Evolutionary conservation across 2,797 vertebrate species (phyloP), one percentile per base, ranked within the genome.

Genomic region (Darevskia nairensis): DNA sequence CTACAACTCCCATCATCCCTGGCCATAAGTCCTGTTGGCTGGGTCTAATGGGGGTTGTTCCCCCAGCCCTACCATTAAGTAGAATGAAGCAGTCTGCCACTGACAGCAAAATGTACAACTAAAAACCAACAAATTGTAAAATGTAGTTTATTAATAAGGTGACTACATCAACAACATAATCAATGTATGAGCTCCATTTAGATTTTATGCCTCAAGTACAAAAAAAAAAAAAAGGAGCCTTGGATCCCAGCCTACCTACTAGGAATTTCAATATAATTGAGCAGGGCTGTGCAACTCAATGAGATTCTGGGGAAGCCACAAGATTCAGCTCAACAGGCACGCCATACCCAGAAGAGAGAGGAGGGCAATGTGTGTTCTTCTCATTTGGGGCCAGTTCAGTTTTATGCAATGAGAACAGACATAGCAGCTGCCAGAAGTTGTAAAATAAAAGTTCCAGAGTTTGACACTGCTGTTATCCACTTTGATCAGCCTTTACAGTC

Each of bases 401-500:
- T 55, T 59, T 25, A 72, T 55, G 74, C 71, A 35, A 35, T 59
- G 21, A 74, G 82, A 55, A 32, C 21, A 35, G 69, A 39, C 19
- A 55, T 13, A 74, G 82, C 71, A 84, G 32, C 4, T 84, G 21
- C 27, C 29, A 69, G 39, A 46, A 69, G 27, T 15, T 71, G 66
- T 82, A 50, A 72, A 72, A 82, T n/a, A 32, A 71, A 83, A 71
- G 50, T 41, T 83, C 82, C 21, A 32, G n/a, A 68, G 32, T 83
- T 68, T 83, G 68, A 83, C 82, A 17, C 27, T 82, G 44, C 25
- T 83, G 13, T 35, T 11, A 35, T 39, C 25, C 61, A 64, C 64
- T 82, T 82, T 44, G 23, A 68, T 55, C 82, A 25, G 25, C 46
- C n/a, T 72, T 55, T 35, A 15, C 21, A 35, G 17, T 39, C 11